Conservation (phyloP, 2,113 vertebrate species). For the Orcinus orca region DNA sequence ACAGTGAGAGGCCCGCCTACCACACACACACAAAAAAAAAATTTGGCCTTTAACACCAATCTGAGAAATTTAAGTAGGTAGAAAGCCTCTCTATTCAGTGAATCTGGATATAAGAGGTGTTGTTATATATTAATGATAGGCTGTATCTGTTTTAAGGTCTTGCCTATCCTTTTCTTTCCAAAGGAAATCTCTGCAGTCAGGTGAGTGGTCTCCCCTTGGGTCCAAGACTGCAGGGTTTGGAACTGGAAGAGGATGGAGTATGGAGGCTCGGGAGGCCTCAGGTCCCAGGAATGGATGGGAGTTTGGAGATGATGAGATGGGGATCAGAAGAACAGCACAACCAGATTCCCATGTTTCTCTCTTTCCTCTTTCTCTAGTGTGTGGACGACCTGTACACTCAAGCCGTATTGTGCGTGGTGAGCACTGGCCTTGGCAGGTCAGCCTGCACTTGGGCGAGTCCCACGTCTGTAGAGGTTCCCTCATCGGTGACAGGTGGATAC, state of each 20-base stretch:
- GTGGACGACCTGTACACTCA: neutral
- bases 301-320: neutral
- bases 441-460: fast-evolving
- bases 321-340: neutral
- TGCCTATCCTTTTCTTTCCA: neutral
- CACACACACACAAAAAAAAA: neutral
- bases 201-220: conserved; percentile 40
- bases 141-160: conserved; percentile 43
- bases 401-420: conserved; percentile 18
- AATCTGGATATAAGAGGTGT: neutral
- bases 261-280: neutral
- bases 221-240: neutral
- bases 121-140: neutral
- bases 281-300: neutral
- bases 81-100: neutral
- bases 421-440: conserved; percentile 63
- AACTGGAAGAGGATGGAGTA: neutral
- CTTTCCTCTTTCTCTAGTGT: conserved; percentile 35
- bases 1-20: too few relatives aligned
- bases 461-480: conserved; percentile 41
- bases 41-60: neutral
- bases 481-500: conserved; percentile 40
- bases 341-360: neutral
- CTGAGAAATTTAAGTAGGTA: neutral
- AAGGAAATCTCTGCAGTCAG: neutral